Conservation (phyloP, 2,888 invertebrate species). For the Caenorhabditis sp. region DNA sequence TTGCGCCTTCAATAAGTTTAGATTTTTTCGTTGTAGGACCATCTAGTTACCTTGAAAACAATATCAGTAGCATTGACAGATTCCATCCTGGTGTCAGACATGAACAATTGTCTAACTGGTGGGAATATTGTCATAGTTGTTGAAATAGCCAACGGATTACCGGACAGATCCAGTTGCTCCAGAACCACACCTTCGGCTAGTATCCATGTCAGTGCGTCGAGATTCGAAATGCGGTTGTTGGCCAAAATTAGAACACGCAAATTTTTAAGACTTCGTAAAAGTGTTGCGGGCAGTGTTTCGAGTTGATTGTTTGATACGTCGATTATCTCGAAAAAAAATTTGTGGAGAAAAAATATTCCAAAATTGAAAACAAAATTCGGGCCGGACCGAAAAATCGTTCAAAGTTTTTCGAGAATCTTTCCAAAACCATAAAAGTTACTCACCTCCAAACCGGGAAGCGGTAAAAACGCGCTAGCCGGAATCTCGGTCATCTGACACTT, state of each 20-base stretch:
- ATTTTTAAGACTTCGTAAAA: constrained; percentile 51
- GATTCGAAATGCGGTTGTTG: constrained; percentile 55
- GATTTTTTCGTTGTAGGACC: neutral
- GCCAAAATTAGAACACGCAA: constrained; percentile 54
- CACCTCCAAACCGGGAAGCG: constrained; percentile 61
- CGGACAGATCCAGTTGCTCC: constrained; percentile 55
- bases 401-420: no score
- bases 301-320: constrained; percentile 59
- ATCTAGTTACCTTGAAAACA: constrained; percentile 40
- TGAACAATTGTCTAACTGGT: constrained; percentile 50
- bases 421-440: no score
- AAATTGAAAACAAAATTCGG: no score
- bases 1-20: neutral
- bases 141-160: constrained; percentile 55
- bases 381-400: no score
- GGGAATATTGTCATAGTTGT: constrained; percentile 49
- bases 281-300: constrained; percentile 53
- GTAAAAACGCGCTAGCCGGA: constrained; percentile 53
- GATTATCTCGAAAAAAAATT: constrained; percentile 16
- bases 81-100: constrained; percentile 52
- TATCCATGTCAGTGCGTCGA: constrained; percentile 52
- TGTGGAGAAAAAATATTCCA: neutral
- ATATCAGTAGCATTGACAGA: constrained; percentile 49
- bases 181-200: constrained; percentile 52
- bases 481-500: constrained; percentile 55